Base-by-base conservation (phyloP, 2,888 invertebrate species). In the Erebia epiphron region DNA sequence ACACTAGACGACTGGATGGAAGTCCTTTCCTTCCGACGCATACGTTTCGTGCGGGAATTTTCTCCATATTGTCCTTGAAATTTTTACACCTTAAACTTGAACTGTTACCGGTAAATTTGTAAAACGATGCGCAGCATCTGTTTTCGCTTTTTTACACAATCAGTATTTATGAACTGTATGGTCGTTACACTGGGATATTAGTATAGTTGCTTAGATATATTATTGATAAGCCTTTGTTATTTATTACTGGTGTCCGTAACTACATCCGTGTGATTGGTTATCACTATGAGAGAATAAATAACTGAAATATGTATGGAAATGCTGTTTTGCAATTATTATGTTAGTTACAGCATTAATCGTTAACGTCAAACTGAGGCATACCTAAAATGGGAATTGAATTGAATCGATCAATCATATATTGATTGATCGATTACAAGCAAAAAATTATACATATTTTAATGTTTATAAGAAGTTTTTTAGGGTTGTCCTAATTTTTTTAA, bases 151-250 rank as follows among this genome's bases (percentile, higher is more conserved):
- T 46, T 46, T 13, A n/a, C 16, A 10, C 18, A 11, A 10, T 16
- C 2, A 10, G 2, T 10, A 4, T 46, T 43, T 18, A 49, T 2
- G 21, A 14, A 49, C 46, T 49, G 49, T 61, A 49, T 21, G 62
- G 1, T 49, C 13, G 21, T 21, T 62, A 21, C 9, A 16, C 61
- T 66, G 66, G 52, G 35, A 4, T 52, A 68, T 49, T 49, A 54
- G 16, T 26, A 14, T 62, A 46, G 18, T 1, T 62, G 8, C 13
- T 14, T 62, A 49, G 21, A 49, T 46, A 18, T 21, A 35, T 16
- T 21, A 35, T 16, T 43, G 56, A 65, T 67, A 67, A 58, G 58
- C 58, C 58, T 58, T 67, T 67, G 67, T 67, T 67, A 67, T 67
- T 67, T 67, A 67, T 58, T 67, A 58, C 58, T 11, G 46, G 35